Percentiles rank a stretch among this genome's conserved stretches.
Evolutionary conservation across 2,888 invertebrate species (phyloP).

Genomic region (Pyrocoelia pectoralis): DNA sequence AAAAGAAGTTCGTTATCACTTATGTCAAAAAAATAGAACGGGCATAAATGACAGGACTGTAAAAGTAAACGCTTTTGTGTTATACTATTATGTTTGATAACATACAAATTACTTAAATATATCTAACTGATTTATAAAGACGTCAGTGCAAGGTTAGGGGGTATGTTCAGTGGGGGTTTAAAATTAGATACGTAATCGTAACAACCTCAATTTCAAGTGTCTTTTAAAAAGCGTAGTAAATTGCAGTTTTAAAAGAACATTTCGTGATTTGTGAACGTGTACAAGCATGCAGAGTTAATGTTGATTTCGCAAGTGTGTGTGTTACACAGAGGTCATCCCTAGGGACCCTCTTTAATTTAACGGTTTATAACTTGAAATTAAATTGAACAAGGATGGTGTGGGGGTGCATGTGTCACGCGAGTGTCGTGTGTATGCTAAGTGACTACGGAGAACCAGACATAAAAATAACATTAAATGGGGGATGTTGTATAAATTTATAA

Average conservation of each 20-base stretch:
- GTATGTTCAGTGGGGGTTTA: not conserved
- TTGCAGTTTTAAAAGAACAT: constrained; percentile 44
- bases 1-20: too few relatives aligned
- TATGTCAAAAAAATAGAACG: too few relatives aligned
- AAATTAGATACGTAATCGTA: constrained; percentile 14
- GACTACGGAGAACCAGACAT: constrained; percentile 41
- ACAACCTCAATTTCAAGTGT: constrained; percentile 22
- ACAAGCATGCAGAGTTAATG: constrained; percentile 39
- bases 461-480: constrained; percentile 40
- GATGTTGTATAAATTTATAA: constrained; percentile 25
- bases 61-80: too few relatives aligned
- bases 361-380: constrained; percentile 60
- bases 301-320: constrained; percentile 49
- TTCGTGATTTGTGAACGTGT: constrained; percentile 47
- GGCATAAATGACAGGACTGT: too few relatives aligned
- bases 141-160: too few relatives aligned
- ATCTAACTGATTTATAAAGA: too few relatives aligned
- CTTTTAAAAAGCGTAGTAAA: constrained; percentile 35
- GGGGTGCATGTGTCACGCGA: constrained; percentile 49
- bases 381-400: constrained; percentile 50
- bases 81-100: too few relatives aligned
- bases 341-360: constrained; percentile 58
- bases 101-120: too few relatives aligned
- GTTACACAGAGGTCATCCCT: constrained; percentile 49
- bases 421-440: constrained; percentile 55